A percentile compares a stretch with the other conserved stretches of the same genome.
Evolutionary conservation across 2,113 vertebrate genomes (phyloP).

Genomic region (Spea bombifrons): DNA sequence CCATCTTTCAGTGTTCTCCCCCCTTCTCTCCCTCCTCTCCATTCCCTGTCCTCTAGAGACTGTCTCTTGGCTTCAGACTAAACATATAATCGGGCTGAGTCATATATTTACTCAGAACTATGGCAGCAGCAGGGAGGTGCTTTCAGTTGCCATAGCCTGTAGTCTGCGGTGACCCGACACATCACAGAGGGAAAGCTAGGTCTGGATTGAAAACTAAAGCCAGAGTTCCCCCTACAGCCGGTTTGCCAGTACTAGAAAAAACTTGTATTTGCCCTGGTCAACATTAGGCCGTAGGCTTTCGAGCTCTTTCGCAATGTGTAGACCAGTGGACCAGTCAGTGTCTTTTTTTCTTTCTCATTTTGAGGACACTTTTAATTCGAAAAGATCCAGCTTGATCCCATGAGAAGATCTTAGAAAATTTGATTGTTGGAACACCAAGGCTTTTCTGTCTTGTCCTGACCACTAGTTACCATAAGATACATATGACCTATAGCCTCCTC

Average conservation of each 20-base stretch:
- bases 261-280: neutral
- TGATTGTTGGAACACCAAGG: too few relatives aligned
- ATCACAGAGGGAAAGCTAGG: neutral
- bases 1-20: constrained; percentile 45
- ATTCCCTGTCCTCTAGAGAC: constrained; percentile 38
- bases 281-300: neutral
- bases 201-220: constrained; percentile 26
- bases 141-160: constrained; percentile 32
- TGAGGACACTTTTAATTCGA: too few relatives aligned
- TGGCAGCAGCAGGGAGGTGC: constrained; percentile 50
- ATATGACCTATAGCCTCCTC: too few relatives aligned
- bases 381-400: too few relatives aligned
- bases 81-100: constrained; percentile 55
- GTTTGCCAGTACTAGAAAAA: neutral
- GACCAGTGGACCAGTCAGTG: too few relatives aligned
- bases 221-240: constrained; percentile 68
- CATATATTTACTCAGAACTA: constrained; percentile 57
- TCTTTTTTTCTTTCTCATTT: too few relatives aligned
- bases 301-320: too few relatives aligned
- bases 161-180: constrained; percentile 23
- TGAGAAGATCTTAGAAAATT: too few relatives aligned
- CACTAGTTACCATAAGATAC: too few relatives aligned
- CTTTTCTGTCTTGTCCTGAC: too few relatives aligned
- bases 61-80: constrained; percentile 53
- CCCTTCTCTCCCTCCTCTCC: constrained; percentile 30